Percentiles rank a stretch among this genome's conserved stretches.
phyloP scores from a whole-genome alignment of 2,888 invertebrate species.

The Cheilosia scutellata region DNA sequence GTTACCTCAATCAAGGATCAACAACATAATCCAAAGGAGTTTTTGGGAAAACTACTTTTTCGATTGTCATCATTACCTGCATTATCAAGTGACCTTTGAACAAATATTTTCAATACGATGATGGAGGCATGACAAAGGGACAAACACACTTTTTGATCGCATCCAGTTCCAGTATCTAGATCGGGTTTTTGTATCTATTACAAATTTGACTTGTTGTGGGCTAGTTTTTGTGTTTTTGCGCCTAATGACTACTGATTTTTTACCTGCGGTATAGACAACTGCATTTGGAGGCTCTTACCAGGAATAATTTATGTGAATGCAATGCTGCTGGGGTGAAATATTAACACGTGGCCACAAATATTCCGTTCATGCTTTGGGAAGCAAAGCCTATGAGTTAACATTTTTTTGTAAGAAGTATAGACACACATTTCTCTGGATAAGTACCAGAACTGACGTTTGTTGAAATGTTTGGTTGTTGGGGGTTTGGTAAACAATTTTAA shows the following conservation, averaged over 20 bases:
- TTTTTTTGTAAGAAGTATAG: no score
- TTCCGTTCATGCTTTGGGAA: no score
- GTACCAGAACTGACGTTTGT: no score
- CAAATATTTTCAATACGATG: constrained; percentile 25
- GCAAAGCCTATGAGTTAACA: no score
- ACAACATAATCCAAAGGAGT: constrained; percentile 32
- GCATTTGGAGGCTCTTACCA: neutral
- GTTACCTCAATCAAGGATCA: constrained; percentile 20
- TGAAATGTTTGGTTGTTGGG: no score
- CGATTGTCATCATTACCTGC: constrained; percentile 39
- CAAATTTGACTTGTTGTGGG: neutral
- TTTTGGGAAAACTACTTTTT: constrained; percentile 10
- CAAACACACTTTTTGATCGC: neutral
- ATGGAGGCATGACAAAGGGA: constrained; percentile 32
- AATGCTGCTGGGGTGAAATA: no score
- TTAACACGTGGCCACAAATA: no score
- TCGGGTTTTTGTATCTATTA: neutral
- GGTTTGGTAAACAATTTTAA: no score
- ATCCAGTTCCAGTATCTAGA: neutral
- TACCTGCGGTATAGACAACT: neutral
- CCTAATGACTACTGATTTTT: constrained; percentile 5
- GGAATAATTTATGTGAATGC: no score
- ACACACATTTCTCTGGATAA: no score
- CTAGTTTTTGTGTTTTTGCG: neutral
- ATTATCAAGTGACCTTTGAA: constrained; percentile 58